Conservation (phyloP, 2,113 vertebrate species). For the Ascaphus truei region DNA sequence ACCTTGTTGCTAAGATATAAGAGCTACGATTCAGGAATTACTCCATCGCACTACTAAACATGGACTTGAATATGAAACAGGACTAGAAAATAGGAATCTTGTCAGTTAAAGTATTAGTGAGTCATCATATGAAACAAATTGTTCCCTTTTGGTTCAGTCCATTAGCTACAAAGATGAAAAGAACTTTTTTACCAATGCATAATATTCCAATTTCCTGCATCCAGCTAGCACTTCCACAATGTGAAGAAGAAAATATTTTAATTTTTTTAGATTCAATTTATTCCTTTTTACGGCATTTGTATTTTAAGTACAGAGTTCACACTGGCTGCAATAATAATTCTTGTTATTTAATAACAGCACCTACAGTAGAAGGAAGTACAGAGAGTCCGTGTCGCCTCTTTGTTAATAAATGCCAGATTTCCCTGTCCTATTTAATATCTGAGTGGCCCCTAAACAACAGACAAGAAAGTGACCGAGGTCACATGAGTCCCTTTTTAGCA, state of each 20-base stretch:
- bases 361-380: constrained; percentile 15
- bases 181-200: constrained; percentile 59
- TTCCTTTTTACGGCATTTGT: constrained; percentile 52
- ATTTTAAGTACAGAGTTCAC: constrained; percentile 45
- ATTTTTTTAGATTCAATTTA: constrained; percentile 51
- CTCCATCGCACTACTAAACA: constrained; percentile 60
- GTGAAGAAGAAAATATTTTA: constrained; percentile 1
- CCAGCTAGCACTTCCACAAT: constrained; percentile 56
- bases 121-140: constrained; percentile 67
- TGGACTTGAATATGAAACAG: constrained; percentile 52
- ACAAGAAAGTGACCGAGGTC: too few relatives aligned
- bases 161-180: constrained; percentile 63
- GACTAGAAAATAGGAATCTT: constrained; percentile 59
- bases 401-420: constrained; percentile 27
- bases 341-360: constrained; percentile 27
- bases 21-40: constrained; percentile 59
- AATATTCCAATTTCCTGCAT: constrained; percentile 64
- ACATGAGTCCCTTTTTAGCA: too few relatives aligned
- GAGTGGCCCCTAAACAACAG: constrained; percentile 8
- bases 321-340: constrained; percentile 31
- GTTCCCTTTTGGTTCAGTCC: constrained; percentile 66
- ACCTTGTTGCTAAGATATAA: constrained; percentile 50
- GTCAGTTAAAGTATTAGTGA: constrained; percentile 61
- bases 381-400: constrained; percentile 11
- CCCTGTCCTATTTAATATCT: background rate